A percentile compares a stretch with the other conserved stretches of the same genome.
phyloP scores from a whole-genome alignment of 92 coral and sea anemone genomes.

The Actinostola sp. region DNA sequence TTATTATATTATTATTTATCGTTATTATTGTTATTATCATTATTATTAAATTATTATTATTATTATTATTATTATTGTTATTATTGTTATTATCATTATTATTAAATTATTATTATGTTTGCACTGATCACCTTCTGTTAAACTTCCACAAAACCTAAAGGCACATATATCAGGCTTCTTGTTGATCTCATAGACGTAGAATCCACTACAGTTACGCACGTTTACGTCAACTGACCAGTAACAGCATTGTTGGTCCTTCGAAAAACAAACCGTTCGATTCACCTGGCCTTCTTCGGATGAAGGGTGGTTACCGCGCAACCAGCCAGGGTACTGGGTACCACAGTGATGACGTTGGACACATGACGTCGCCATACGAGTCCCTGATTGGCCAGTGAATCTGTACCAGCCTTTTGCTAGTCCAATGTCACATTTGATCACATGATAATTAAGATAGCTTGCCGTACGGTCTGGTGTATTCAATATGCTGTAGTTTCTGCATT shows the following conservation, averaged over 20 bases:
- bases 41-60: too few relatives aligned
- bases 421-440: too few relatives aligned
- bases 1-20: too few relatives aligned
- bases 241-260: slow-evolving; percentile 18
- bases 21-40: too few relatives aligned
- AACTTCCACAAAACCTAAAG: neutral
- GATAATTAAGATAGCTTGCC: too few relatives aligned
- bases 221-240: neutral
- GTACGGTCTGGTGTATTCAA: too few relatives aligned
- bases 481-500: too few relatives aligned
- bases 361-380: slow-evolving; percentile 34
- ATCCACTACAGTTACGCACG: slow-evolving; percentile 42
- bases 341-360: slow-evolving; percentile 31
- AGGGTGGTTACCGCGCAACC: slow-evolving; percentile 51
- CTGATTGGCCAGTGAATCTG: too few relatives aligned
- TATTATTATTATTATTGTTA: too few relatives aligned
- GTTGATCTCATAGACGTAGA: slow-evolving; percentile 31
- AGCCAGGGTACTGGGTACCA: slow-evolving; percentile 31
- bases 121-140: neutral
- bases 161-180: neutral
- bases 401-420: too few relatives aligned
- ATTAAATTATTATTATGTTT: too few relatives aligned
- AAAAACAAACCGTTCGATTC: slow-evolving; percentile 21
- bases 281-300: slow-evolving; percentile 24
- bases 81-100: neutral